These are phyloP conservation scores for Cremastinae sp. DNA, from an alignment of 2,888 invertebrate species.

Conservation along the genomic window DNA sequence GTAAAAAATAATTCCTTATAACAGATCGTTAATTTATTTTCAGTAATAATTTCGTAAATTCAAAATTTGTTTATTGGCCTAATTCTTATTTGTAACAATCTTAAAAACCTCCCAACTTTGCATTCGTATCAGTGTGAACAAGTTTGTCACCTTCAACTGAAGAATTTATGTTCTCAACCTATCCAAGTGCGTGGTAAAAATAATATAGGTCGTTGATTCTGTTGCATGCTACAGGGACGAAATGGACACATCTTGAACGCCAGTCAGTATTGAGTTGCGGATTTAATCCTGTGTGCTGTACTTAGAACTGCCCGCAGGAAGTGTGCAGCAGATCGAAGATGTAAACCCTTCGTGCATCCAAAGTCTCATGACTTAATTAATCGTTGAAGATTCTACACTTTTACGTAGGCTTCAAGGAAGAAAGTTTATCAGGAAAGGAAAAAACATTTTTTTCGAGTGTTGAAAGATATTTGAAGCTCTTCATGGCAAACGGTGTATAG, in stretches of 20 bases:
- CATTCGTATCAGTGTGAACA: neutral
- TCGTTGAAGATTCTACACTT: slow-evolving; percentile 8
- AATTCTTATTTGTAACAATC: too few relatives aligned
- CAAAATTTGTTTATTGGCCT: too few relatives aligned
- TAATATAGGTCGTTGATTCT: slow-evolving; percentile 70
- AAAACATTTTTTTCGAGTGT: slow-evolving; percentile 17
- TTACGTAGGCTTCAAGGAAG: slow-evolving; percentile 3
- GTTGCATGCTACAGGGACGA: slow-evolving; percentile 78
- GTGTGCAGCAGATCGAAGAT: slow-evolving; percentile 32
- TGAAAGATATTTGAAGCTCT: slow-evolving; percentile 43
- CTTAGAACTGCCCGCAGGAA: slow-evolving; percentile 47
- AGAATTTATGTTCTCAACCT: slow-evolving; percentile 27
- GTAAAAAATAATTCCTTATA: too few relatives aligned
- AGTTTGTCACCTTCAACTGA: slow-evolving; percentile 8
- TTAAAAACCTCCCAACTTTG: too few relatives aligned
- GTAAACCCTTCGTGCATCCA: slow-evolving; percentile 31
- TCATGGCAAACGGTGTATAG: slow-evolving; percentile 44
- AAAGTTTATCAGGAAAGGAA: slow-evolving; percentile 9
- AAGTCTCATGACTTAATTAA: slow-evolving; percentile 34
- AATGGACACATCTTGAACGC: slow-evolving; percentile 62
- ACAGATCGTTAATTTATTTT: too few relatives aligned
- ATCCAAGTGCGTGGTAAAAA: slow-evolving; percentile 44
- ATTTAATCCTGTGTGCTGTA: slow-evolving; percentile 47
- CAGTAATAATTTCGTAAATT: slow-evolving; percentile 7
- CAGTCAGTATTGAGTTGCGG: slow-evolving; percentile 53